A percentile compares a stretch with the other conserved stretches of the same genome.
These are phyloP conservation scores for Tolmerus cingulatus DNA, from an alignment of 2,888 invertebrate genomes.

Conservation along the genomic window DNA sequence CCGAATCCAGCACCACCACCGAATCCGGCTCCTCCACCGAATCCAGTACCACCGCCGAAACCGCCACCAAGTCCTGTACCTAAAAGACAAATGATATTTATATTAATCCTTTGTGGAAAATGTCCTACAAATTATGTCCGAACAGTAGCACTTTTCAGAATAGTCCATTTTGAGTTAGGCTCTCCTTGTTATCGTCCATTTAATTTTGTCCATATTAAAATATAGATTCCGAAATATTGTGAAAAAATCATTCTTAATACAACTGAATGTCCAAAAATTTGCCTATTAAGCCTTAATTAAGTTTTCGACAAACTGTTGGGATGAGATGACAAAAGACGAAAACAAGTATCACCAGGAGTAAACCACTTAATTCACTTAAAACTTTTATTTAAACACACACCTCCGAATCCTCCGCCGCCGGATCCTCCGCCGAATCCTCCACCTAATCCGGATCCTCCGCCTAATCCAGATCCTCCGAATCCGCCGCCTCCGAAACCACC, in stretches of 20 bases:
- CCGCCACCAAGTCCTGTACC: conserved; percentile 42
- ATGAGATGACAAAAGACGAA: not conserved
- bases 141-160: not conserved
- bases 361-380: conserved; percentile 11
- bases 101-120: not conserved
- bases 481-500: conserved; percentile 44
- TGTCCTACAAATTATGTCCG: not conserved
- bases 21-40: conserved; percentile 49
- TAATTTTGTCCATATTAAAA: not conserved
- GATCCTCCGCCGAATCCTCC: conserved; percentile 52
- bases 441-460: conserved; percentile 51
- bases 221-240: not conserved
- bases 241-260: too few species aligned
- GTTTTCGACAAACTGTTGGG: not conserved
- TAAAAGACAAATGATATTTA: conserved; percentile 8
- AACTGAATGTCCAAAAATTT: too few species aligned
- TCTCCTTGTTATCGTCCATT: too few species aligned
- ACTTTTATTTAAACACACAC: conserved; percentile 31
- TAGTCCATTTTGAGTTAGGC: not conserved
- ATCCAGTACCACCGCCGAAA: conserved; percentile 46
- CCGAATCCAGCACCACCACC: conserved; percentile 52
- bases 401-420: conserved; percentile 44
- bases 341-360: not conserved
- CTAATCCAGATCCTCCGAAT: conserved; percentile 36
- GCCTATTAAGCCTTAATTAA: too few species aligned